These are phyloP conservation scores for Caiman crocodilus DNA, from an alignment of 2,797 vertebrate genomes.

Conservation along the genomic window DNA sequence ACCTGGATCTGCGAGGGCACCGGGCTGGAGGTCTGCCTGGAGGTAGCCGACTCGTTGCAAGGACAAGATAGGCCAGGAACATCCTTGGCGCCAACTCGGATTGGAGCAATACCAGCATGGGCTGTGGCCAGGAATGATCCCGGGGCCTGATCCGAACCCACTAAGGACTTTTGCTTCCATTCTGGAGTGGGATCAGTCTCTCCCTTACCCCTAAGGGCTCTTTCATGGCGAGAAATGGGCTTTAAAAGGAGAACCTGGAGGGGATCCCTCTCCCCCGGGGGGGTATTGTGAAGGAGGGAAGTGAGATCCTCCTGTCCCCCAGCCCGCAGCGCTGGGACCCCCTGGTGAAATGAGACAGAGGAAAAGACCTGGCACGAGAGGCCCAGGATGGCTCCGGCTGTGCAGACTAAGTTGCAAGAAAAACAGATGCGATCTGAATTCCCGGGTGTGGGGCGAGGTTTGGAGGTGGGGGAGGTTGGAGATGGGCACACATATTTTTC, in stretches of 20 bases:
- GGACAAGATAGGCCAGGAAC: background rate
- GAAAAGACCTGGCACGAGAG: background rate
- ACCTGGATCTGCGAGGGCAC: no score
- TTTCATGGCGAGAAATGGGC: rapidly evolving
- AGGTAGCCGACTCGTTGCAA: background rate
- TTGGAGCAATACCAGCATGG: background rate
- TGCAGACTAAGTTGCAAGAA: background rate
- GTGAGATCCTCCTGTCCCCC: background rate
- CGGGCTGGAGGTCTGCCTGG: background rate
- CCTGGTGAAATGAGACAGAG: background rate
- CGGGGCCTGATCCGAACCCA: background rate
- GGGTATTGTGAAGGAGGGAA: background rate
- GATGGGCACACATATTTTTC: background rate
- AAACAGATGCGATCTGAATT: background rate
- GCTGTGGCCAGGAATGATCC: background rate
- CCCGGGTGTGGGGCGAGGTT: rapidly evolving
- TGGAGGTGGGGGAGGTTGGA: rapidly evolving
- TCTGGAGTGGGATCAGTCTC: background rate
- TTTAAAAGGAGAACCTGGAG: background rate
- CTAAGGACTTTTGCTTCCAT: background rate
- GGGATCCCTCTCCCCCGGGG: background rate
- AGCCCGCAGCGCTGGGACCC: background rate
- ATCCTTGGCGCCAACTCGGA: background rate
- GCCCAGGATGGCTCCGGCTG: background rate
- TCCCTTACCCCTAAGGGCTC: background rate